phyloP scores from a whole-genome alignment of 2,888 invertebrate species.

The Lithophane socia region DNA sequence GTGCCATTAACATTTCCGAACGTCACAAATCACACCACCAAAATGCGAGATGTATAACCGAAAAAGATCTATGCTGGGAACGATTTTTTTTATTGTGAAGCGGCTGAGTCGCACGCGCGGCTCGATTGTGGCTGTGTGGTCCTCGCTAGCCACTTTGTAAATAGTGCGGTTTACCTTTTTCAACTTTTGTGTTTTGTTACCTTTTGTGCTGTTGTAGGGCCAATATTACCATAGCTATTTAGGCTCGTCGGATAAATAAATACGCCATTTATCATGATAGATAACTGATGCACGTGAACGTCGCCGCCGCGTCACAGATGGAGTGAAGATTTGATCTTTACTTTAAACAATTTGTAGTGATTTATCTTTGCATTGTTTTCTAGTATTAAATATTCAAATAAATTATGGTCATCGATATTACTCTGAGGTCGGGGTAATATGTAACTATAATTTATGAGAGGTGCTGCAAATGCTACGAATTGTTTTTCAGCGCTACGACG shows the following conservation, averaged over 20 bases:
- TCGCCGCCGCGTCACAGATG: constrained; percentile 84
- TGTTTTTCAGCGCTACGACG: constrained; percentile 37
- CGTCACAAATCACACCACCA: constrained; percentile 90
- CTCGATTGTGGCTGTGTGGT: constrained; percentile 90
- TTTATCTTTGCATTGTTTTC: constrained; percentile 84
- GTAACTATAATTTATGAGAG: constrained; percentile 49
- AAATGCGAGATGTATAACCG: constrained; percentile 89
- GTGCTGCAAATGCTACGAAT: constrained; percentile 33
- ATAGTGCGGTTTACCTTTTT: constrained; percentile 91
- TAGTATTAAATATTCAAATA: constrained; percentile 65
- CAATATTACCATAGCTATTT: constrained; percentile 91
- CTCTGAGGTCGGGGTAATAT: constrained; percentile 38
- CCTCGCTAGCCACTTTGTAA: constrained; percentile 91
- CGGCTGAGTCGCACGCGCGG: constrained; percentile 90
- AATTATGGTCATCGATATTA: constrained; percentile 54
- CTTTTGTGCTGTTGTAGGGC: constrained; percentile 90
- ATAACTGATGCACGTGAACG: constrained; percentile 88
- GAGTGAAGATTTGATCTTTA: constrained; percentile 86
- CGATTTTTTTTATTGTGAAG: constrained; percentile 85
- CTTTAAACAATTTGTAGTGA: constrained; percentile 82
- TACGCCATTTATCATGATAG: constrained; percentile 90
- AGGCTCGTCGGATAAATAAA: constrained; percentile 90
- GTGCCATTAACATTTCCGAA: constrained; percentile 89
- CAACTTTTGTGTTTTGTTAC: constrained; percentile 91
- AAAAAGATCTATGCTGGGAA: constrained; percentile 89